Evolutionary conservation across 2,888 invertebrate species (phyloP), one percentile per base, ranked within the genome.

Genomic region (Agelastica alni): DNA sequence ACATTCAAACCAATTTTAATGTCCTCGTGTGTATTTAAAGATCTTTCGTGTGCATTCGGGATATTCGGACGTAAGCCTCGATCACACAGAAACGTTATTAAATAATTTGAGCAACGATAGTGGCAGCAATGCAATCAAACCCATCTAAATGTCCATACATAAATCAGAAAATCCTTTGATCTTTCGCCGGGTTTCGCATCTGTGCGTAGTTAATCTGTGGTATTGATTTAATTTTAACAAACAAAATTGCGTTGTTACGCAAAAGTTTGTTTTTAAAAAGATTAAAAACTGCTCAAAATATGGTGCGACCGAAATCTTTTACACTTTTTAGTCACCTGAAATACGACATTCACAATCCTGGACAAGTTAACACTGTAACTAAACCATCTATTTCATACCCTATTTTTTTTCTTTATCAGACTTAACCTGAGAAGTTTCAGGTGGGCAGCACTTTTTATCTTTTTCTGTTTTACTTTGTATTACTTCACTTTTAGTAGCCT

Each of bases 361-460:
- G n/a, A n/a, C 20, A 16, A 41, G 30, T 31, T 32, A 32, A 26
- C 45, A 17, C n/a, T 9, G 10, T 12, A 30, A 32, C 9, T 16
- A 20, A 39, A 13, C 31, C 20, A 32, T 4, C 22, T 49, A 49
- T 32, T 49, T 42, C 20, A 22, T 32, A 41, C 16, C 34, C 4
- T 30, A 39, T 47, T 49, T 49, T 13, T 49, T 41, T 49, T 49
- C 42, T 41, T 49, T 49, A 13, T 49, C 49, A 31, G 31, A 42
- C 32, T 49, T 49, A 18, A 17, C 2, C 9, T 30, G 47, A 17
- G 20, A 30, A 48, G 30, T 7, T 9, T 48, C 39, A 4, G 10
- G 4, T n/a, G 14, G 16, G n/a, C 14, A 14, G 2, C 9, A 31
- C 26, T 46, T 46, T 34, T 45, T 45, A 45, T 45, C 22, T 12